Evolutionary conservation across 2,797 vertebrate species (phyloP).

Genomic region (Astyanax mexicanus): DNA sequence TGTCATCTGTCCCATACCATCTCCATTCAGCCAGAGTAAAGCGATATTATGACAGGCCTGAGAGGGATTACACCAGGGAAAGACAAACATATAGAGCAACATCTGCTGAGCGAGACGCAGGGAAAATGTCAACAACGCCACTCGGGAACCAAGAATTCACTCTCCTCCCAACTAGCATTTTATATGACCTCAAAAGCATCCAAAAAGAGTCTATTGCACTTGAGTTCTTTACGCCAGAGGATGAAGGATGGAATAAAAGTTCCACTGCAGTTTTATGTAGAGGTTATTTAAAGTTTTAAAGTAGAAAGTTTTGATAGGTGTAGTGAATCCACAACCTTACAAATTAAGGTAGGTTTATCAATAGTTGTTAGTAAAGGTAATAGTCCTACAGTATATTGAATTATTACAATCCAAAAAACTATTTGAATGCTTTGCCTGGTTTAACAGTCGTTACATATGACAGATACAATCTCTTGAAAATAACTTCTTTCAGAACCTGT

Average conservation of each 20-base stretch:
- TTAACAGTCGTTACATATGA: no score
- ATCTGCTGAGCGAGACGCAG: neutral
- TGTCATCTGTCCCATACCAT: conserved; percentile 4
- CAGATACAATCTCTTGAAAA: no score
- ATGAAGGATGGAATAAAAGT: no score
- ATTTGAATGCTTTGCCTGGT: neutral
- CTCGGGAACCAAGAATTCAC: neutral
- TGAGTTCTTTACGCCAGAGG: no score
- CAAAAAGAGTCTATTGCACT: neutral
- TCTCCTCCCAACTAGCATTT: neutral
- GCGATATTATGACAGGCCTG: neutral
- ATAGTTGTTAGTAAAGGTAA: no score
- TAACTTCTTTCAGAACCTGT: no score
- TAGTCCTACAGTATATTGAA: no score
- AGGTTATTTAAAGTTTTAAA: no score
- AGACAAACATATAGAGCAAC: conserved; percentile 18
- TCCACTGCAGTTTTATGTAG: no score
- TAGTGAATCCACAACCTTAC: no score
- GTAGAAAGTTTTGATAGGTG: no score
- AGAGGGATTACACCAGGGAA: conserved; percentile 8
- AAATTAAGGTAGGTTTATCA: no score
- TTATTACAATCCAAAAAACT: neutral
- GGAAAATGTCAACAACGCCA: conserved; percentile 16
- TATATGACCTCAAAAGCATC: neutral
- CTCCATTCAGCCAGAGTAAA: conserved; percentile 4